Conservation (phyloP, 2,888 invertebrate species). For the Terebella lapidaria region DNA sequence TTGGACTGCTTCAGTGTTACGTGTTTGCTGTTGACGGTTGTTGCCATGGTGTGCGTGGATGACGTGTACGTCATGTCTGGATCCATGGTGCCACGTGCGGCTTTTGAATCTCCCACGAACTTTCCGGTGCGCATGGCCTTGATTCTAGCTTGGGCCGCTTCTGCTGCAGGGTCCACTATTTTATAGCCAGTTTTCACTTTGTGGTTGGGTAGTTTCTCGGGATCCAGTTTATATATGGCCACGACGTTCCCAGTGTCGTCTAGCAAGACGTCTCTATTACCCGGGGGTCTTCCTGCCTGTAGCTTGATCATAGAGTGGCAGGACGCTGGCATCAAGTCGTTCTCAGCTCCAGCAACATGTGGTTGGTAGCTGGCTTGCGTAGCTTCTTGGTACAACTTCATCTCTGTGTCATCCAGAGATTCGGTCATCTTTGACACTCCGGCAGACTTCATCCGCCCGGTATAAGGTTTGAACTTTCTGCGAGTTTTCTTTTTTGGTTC, state of each 20-base stretch:
- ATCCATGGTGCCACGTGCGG: no score
- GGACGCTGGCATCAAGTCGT: slow-evolving; percentile 38
- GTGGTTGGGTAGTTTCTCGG: slow-evolving; percentile 44
- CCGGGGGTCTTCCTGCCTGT: slow-evolving; percentile 43
- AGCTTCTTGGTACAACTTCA: slow-evolving; percentile 22
- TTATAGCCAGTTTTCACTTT: slow-evolving; percentile 42
- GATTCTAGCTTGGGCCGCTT: slow-evolving; percentile 42
- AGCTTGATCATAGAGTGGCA: slow-evolving; percentile 44
- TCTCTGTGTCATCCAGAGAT: slow-evolving; percentile 38
- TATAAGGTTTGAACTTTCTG: slow-evolving; percentile 32
- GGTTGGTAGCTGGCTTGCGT: neutral
- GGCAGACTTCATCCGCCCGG: slow-evolving; percentile 34
- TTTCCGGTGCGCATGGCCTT: slow-evolving; percentile 45
- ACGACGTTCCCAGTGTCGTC: slow-evolving; percentile 48
- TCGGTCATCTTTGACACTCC: slow-evolving; percentile 32
- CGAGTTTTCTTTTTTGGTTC: no score
- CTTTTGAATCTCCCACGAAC: no score
- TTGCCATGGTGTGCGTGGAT: no score
- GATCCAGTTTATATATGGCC: slow-evolving; percentile 40
- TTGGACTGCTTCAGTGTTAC: no score
- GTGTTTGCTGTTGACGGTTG: no score
- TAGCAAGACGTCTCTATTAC: slow-evolving; percentile 43
- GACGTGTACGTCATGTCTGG: no score
- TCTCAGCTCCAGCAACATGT: neutral
- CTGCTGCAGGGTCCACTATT: slow-evolving; percentile 42